Evolutionary conservation across 2,113 vertebrate species (phyloP).

Genomic region (Progne subis): DNA sequence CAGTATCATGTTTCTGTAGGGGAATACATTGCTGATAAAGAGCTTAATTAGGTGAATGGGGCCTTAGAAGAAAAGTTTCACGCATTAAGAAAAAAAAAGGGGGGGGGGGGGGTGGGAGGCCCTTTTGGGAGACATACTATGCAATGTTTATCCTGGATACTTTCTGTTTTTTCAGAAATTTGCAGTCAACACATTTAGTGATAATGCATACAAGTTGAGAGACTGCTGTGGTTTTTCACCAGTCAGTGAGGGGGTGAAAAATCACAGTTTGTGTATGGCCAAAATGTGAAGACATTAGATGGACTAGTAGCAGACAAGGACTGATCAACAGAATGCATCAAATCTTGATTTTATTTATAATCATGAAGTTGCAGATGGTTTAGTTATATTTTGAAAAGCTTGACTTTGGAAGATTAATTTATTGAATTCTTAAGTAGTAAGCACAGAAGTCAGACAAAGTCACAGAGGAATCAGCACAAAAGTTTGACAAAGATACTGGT

Average conservation of each 20-base stretch:
- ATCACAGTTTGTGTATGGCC: background rate
- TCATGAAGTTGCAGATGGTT: background rate
- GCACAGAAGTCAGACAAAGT: background rate
- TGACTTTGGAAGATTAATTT: background rate
- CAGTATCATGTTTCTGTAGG: background rate
- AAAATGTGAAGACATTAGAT: background rate
- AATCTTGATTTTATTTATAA: background rate
- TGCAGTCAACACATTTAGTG: background rate
- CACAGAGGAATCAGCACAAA: too few species aligned
- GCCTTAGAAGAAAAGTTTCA: background rate
- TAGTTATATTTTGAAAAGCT: background rate
- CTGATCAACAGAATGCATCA: background rate
- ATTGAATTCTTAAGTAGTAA: background rate
- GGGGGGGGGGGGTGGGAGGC: background rate
- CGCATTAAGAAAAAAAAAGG: background rate
- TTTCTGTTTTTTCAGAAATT: background rate
- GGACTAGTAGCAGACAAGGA: background rate
- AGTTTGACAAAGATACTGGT: background rate
- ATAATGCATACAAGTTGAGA: background rate
- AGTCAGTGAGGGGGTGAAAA: background rate
- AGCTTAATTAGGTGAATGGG: background rate
- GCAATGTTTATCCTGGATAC: background rate
- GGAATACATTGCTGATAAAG: slow-evolving; percentile 1
- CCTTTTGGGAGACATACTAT: background rate
- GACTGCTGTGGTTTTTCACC: background rate